phyloP scores from a whole-genome alignment of 2,797 vertebrate species.

The Sebastes trivittatus region DNA sequence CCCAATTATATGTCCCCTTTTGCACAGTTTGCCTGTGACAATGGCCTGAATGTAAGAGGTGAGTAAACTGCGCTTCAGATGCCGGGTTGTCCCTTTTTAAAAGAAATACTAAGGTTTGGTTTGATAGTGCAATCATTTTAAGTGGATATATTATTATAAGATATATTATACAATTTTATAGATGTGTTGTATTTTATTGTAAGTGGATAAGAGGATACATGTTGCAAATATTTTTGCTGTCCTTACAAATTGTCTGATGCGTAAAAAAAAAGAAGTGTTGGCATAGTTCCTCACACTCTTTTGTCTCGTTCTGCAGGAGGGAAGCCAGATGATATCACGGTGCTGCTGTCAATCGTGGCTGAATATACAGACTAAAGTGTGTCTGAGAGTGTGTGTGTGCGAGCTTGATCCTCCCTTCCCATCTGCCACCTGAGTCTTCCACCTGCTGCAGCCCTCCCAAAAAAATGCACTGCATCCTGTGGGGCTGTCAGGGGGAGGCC shows the following conservation, averaged over 20 bases:
- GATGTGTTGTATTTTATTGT: background rate
- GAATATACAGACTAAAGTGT: constrained; percentile 93
- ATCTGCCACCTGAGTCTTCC: constrained; percentile 65
- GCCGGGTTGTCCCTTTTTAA: background rate
- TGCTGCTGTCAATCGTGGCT: constrained; percentile 97
- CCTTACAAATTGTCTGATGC: background rate
- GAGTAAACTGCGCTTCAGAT: constrained; percentile 50
- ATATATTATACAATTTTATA: background rate
- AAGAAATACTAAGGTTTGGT: no score
- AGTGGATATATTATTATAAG: background rate
- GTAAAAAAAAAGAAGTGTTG: background rate
- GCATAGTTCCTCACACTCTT: background rate
- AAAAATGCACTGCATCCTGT: constrained; percentile 49
- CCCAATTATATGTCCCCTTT: constrained; percentile 99
- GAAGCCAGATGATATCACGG: constrained; percentile 99
- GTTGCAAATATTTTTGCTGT: background rate
- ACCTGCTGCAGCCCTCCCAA: constrained; percentile 57
- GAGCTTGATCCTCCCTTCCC: constrained; percentile 30
- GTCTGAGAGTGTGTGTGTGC: background rate
- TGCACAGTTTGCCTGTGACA: constrained; percentile 98
- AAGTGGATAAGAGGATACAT: background rate
- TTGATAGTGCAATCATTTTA: background rate
- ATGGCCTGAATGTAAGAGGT: constrained; percentile 98
- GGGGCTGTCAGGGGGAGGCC: constrained; percentile 34
- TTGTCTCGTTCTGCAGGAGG: constrained; percentile 84